Base-by-base conservation (phyloP, 2,113 vertebrate genomes). In the Oncorhynchus tshawytscha region DNA sequence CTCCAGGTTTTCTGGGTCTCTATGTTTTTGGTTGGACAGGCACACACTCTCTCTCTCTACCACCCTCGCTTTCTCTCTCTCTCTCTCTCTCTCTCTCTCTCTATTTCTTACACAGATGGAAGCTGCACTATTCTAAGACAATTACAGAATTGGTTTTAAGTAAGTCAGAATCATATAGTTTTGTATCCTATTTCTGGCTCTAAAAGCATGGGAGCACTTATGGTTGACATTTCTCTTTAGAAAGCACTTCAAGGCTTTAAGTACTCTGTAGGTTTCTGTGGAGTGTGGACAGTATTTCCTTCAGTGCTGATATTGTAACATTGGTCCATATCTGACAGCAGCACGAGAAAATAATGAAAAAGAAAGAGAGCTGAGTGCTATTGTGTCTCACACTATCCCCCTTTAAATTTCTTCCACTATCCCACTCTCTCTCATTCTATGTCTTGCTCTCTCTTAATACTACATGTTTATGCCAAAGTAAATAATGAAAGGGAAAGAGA, bases 71-170 rank as follows among this genome's bases (percentile, higher is more conserved):
- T 1, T 45, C 39, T 45, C 39, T 9, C 39, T 39, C 1, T 45
- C 39, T 45, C 39, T 9, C 39, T 45, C 39, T 0, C 2, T 11
- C 87, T 79, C 86, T 86, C 12, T 29, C 1, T 45, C 81, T 49
- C 79, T 69, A 67, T 88, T 85, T 90, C 82, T 84, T 82, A 78
- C 86, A 83, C 78, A 71, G 79, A 81, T 81, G 84, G 78, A 15
- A 22, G 82, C 77, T 79, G 74, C 66, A 15, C 45, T 81, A 18
- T 64, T 74, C 45, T 59, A 54, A 29, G 15, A 3, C 29, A 34
- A 69, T 31, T 39, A 67, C 65, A 67, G 3, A 67, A 29, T 15
- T 67, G 65, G 15, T 29, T 25, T 67, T 5, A 67, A 0, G 8
- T 45, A 2, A 11, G 39, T 45, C 39, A 45, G 8, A 45, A 45